A percentile compares a stretch with the other conserved stretches of the same genome.
Conservation (phyloP, 2,888 invertebrate genomes). For the Lepidochitona cinerea region DNA sequence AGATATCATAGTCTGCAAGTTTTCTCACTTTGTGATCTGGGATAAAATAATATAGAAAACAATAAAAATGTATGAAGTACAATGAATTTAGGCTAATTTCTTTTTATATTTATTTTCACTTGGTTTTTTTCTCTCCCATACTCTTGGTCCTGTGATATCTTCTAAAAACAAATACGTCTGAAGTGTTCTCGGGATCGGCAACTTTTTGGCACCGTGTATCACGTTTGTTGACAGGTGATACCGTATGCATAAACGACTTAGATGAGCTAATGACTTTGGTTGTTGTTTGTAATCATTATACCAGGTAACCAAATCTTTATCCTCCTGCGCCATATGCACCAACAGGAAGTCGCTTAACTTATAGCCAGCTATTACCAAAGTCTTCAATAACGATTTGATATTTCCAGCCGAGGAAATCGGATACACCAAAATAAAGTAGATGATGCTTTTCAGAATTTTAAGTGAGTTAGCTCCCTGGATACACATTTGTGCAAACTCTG, state of each 20-base stretch:
- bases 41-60: too few species aligned
- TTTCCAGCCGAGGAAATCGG: not conserved
- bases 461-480: constrained; percentile 1
- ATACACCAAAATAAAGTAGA: constrained; percentile 2
- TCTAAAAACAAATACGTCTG: not conserved
- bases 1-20: too few species aligned
- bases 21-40: too few species aligned
- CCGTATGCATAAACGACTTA: constrained; percentile 7
- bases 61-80: too few species aligned
- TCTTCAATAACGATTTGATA: not conserved
- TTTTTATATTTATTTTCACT: too few species aligned
- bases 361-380: not conserved
- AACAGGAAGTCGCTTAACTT: not conserved
- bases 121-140: not conserved
- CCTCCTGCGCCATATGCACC: not conserved
- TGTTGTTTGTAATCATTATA: not conserved
- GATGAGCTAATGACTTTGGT: not conserved
- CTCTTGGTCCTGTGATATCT: not conserved
- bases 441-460: not conserved
- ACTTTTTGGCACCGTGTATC: not conserved
- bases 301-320: not conserved
- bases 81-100: too few species aligned
- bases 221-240: not conserved
- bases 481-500: not conserved
- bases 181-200: not conserved